Conservation (phyloP, 2,113 vertebrate species). For the Emydura subglobosa region DNA sequence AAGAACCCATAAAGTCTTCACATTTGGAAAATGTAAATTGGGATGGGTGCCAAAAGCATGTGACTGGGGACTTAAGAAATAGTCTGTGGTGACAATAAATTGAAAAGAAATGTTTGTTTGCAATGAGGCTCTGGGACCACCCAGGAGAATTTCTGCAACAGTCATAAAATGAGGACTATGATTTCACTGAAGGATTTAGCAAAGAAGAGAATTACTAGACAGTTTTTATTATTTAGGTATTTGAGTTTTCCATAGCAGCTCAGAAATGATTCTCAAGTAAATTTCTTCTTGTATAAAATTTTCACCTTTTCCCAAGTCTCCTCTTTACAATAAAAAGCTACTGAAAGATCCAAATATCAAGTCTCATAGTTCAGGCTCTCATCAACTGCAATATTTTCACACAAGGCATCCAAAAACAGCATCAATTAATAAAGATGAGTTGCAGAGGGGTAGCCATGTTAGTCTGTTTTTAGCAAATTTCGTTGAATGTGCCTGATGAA, state of each 20-base stretch:
- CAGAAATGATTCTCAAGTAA: not conserved
- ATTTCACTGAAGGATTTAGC: not conserved
- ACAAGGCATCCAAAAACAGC: not conserved
- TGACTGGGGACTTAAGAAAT: not conserved
- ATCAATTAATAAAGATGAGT: fast-evolving
- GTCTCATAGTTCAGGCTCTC: not conserved
- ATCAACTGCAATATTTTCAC: fast-evolving
- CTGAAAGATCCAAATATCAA: not conserved
- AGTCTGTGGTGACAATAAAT: not conserved
- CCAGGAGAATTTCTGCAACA: not conserved
- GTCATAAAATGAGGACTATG: not conserved
- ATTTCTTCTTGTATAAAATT: not conserved
- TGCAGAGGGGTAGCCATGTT: too few relatives aligned
- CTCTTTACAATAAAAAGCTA: not conserved
- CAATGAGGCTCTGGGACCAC: not conserved
- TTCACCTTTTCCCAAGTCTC: not conserved
- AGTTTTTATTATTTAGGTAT: too few relatives aligned
- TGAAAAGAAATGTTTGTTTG: not conserved
- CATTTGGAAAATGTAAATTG: not conserved
- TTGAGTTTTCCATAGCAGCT: not conserved
- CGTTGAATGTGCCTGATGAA: too few relatives aligned
- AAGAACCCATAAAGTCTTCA: not conserved
- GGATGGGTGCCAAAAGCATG: not conserved
- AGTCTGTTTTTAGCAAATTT: too few relatives aligned
- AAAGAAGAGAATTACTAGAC: not conserved